Base-by-base conservation (phyloP, 2,113 vertebrate species). In the Oenanthe melanoleuca region DNA sequence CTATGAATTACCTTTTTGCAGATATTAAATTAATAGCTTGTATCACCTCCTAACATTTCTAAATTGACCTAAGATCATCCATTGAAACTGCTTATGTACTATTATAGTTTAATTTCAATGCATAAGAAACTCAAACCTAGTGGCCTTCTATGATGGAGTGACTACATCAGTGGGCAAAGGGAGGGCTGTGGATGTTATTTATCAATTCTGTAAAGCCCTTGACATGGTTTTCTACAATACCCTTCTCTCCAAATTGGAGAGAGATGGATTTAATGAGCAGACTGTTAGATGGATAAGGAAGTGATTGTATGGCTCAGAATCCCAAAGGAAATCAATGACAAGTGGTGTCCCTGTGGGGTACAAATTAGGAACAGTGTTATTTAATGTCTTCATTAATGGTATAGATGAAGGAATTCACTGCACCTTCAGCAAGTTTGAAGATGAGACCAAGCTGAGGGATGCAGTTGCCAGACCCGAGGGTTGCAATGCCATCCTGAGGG, bases 191-290 rank as follows among this genome's bases (percentile, higher is more conserved):
- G 7, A 37, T 60, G 18, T 44, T 33, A 37, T 52, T 66, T 77
- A 44, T 44, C 14, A 34, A 3, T 75, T 75, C 25, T 44, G 53
- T 22, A 52, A 86, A 59, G 33, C 5, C 5, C 66, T 86, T 26
- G 22, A 33, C 26, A 22, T 0, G 0, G 3, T 34, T 66, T 59
- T 57, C 44, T 47, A 50, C 44, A 59, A 31, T 50, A 42, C 1
- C 5, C 1, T 22, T 59, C 31, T 59, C 31, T 59, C 26, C 44
- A 60, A 59, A 33, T 22, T 50, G 14, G 20, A 60, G 37, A 67
- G 21, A 67, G 21, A 67, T 0, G 2, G 53, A 59, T 59, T 44
- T 52, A 44, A 6, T 67, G 25, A 59, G 17, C 1, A 1, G 26
- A 44, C 17, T 42, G 44, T 34, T 25, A 67, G 25, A 59, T 37